Base-by-base conservation (phyloP, 2,797 vertebrate genomes). In the Liparis tanakae region DNA sequence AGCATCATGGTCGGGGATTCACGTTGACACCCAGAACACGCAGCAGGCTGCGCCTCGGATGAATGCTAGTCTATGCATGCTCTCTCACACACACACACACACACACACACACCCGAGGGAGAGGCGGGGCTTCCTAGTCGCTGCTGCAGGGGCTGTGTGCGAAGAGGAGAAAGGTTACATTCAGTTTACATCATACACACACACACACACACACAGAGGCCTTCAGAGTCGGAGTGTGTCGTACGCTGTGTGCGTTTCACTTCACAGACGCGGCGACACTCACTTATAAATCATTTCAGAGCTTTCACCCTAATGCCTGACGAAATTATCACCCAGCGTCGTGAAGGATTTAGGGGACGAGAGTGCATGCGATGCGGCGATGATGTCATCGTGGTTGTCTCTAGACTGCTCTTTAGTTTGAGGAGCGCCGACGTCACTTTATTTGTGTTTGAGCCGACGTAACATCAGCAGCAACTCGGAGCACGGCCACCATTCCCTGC, bases 141-240 rank as follows among this genome's bases (percentile, higher is more conserved):
- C 56, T 67, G 56, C 87, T 89, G 93, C 90, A 91, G 88, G 88
- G 88, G 87, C 87, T 89, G 76, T 78, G 86, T 76, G 76, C 25
- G 25, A 30, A 88, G 87, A 87, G 85, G 87, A 91, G 89, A 91
- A 89, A 88, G 91, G 90, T 92, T 92, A 87, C 92, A 91, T 93
- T 92, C 88, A 92, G 91, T 93, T 93, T 92, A 93, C 92, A 93
- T 93, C 91, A 93, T 91, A 30, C 25, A 30, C 54, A 53, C 81
- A 71, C 75, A 73, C 84, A 83, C 54, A 53, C 81, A 71, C 75
- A 73, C 84, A 88, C 70, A 85, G 78, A 82, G 81, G 79, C 84
- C 80, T 80, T 88, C 79, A 88, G 75, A 88, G 80, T 82, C 76
- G 74, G 72, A 85, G 75, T 57, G 68, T 67, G 64, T 68, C 64